Evolutionary conservation across 2,113 vertebrate genomes (phyloP), one percentile per base, ranked within the genome.

Genomic region (Dasyprocta punctata): DNA sequence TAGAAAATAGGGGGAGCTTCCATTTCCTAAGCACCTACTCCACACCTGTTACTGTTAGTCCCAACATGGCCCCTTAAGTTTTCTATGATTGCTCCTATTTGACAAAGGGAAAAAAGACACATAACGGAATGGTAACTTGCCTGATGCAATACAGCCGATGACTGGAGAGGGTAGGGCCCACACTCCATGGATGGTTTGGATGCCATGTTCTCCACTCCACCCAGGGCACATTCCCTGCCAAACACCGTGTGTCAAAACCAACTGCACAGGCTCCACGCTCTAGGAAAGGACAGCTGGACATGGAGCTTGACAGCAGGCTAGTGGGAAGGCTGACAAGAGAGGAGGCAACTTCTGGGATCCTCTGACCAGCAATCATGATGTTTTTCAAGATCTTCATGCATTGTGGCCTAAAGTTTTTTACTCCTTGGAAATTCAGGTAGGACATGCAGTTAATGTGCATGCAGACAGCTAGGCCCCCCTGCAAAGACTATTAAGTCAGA

Each of bases 231-330:
- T 89, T 94, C 95, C 82, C 60, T 19, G 2, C 58, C 69, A 47
- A 54, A 69, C 0, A 47, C 86, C 24, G 7, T 58, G 69, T 75
- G 63, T 83, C 49, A 63, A 38, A 26, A 77, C 78, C 95, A 95
- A 95, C 92, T 96, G 94, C 86, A 33, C 1, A 10, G 82, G 38
- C 47, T 75, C 61, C 47, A 58, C n/a, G 33, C 54, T 44, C 78
- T 58, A 26, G 63, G 61, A 33, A 63, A 14, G 16, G 89, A 94
- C 97, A 97, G 95, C 97, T 94, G 97, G 63, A 56, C 6, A 2
- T 24, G 47, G 16, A 75, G 49, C 58, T 90, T 77, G 84, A 47
- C 10, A 33, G 44, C 0, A 20, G 80, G 67, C 71, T n/a, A 36
- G 30, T 30, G 6, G 88, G 67, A 95, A 81, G 88, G 36, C 56